Evolutionary conservation across 1,140 invertebrate genomes (phyloP).

Genomic region (Eumeta japonica): DNA sequence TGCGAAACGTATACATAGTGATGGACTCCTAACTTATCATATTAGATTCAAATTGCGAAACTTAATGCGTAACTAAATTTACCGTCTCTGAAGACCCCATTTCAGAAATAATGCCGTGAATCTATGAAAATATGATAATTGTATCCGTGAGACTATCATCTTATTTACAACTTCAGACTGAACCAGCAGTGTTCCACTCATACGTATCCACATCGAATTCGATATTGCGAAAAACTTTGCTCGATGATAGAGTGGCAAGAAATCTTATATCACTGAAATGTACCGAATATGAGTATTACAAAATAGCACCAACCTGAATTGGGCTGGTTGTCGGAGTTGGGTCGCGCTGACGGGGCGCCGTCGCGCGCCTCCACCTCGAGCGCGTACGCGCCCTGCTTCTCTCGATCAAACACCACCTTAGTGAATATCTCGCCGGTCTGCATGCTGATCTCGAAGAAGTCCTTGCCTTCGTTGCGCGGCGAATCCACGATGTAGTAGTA

Average conservation of each 20-base stretch:
- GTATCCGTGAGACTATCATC: too few relatives aligned
- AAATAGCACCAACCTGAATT: slow-evolving; percentile 79
- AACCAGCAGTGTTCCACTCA: too few relatives aligned
- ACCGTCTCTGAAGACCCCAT: too few relatives aligned
- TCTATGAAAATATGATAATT: too few relatives aligned
- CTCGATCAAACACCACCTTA: slow-evolving; percentile 89
- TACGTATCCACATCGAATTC: too few relatives aligned
- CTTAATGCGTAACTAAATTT: too few relatives aligned
- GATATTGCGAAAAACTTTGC: too few relatives aligned
- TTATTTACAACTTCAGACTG: too few relatives aligned
- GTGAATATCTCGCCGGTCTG: slow-evolving; percentile 93
- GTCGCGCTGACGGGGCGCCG: slow-evolving; percentile 86
- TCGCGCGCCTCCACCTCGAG: slow-evolving; percentile 91
- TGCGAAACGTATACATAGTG: too few relatives aligned
- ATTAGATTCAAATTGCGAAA: too few relatives aligned
- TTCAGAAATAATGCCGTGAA: too few relatives aligned
- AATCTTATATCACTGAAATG: background rate
- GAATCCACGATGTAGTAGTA: slow-evolving; percentile 90
- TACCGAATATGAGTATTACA: background rate
- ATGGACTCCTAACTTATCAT: too few relatives aligned
- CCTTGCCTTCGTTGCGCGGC: slow-evolving; percentile 85
- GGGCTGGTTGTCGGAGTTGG: slow-evolving; percentile 84
- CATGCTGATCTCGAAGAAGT: slow-evolving; percentile 92
- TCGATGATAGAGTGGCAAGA: background rate
- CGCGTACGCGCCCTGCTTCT: slow-evolving; percentile 92